phyloP scores from a whole-genome alignment of 2,113 vertebrate species.

The Chlorocebus sabaeus region DNA sequence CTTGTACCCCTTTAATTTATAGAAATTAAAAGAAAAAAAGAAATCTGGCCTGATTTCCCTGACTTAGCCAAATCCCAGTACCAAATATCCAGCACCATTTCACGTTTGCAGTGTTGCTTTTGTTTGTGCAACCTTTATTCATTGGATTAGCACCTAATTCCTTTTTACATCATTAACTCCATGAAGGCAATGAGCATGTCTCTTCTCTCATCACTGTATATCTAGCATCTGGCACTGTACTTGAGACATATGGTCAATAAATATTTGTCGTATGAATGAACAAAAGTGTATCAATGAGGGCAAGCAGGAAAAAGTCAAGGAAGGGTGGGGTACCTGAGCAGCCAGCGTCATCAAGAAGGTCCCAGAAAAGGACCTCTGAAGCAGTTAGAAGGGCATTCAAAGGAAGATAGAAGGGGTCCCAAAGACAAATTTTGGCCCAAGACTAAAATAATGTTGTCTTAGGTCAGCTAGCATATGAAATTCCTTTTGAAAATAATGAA shows the following conservation, averaged over 20 bases:
- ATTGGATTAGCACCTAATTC: background rate
- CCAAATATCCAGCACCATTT: background rate
- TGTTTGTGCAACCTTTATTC: background rate
- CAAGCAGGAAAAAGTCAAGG: background rate
- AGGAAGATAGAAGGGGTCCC: background rate
- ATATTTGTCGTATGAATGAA: background rate
- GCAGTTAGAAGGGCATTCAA: background rate
- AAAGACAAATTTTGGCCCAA: background rate
- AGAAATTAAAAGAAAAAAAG: background rate
- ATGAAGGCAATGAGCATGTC: background rate
- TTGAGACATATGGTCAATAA: background rate
- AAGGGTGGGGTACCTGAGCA: background rate
- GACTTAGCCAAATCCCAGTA: background rate
- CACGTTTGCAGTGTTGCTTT: background rate
- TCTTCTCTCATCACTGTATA: background rate
- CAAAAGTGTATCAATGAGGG: background rate
- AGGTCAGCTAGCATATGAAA: background rate
- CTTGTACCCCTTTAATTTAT: background rate
- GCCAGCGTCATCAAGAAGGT: background rate
- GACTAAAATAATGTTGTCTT: background rate
- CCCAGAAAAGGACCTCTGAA: background rate
- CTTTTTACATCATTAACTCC: background rate
- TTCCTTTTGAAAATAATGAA: constrained; percentile 29
- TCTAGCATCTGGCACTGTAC: background rate
- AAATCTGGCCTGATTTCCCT: background rate